Percentiles rank a stretch among this genome's conserved stretches.
phyloP scores from a whole-genome alignment of 2,888 invertebrate genomes.

The Deilephila elpenor region DNA sequence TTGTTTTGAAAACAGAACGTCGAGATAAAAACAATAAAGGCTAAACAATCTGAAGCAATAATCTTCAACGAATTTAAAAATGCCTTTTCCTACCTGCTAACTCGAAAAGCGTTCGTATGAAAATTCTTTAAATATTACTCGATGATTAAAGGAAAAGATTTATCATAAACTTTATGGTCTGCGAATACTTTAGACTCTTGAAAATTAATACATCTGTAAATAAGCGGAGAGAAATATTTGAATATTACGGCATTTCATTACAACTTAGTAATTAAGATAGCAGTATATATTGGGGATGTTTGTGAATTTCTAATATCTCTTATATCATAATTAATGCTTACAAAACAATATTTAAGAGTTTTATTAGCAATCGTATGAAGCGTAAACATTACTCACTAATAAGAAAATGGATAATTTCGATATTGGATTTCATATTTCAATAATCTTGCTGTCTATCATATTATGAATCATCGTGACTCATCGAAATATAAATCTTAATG shows the following conservation, averaged over 20 bases:
- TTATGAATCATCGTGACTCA: no score
- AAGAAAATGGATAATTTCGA: no score
- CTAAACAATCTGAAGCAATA: conserved; percentile 20
- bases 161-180: conserved; percentile 61
- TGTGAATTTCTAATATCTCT: no score
- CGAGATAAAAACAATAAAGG: background rate
- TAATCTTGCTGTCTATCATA: no score
- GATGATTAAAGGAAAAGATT: conserved; percentile 58
- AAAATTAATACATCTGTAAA: conserved; percentile 16
- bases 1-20: background rate
- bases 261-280: background rate
- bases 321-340: no score
- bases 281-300: no score
- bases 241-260: background rate
- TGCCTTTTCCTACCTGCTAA: conserved; percentile 53
- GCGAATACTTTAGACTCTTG: conserved; percentile 1
- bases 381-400: no score
- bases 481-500: no score
- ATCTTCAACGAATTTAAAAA: conserved; percentile 17
- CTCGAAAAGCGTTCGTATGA: conserved; percentile 64
- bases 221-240: background rate
- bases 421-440: no score
- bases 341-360: no score
- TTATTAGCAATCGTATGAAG: no score
- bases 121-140: conserved; percentile 64